A percentile compares a stretch with the other conserved stretches of the same genome.
These are phyloP conservation scores for Micoletzkya japonica DNA, from an alignment of 2,888 invertebrate genomes.

Conservation along the genomic window DNA sequence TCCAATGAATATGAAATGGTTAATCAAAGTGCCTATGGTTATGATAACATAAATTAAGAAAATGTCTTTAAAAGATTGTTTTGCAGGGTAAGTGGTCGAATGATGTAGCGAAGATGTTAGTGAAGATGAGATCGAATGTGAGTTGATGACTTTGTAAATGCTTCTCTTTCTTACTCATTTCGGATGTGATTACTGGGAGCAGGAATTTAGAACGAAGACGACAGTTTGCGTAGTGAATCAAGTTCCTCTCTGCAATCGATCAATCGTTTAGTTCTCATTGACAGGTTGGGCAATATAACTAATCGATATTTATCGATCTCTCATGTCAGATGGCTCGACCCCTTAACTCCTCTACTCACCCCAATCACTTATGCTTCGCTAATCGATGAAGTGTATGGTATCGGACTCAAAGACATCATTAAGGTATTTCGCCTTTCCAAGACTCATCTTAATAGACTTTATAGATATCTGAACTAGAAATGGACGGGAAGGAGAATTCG, in stretches of 20 bases:
- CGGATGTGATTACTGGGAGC: background rate
- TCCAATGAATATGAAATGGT: no score
- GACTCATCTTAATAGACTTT: background rate
- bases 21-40: no score
- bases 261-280: conserved; percentile 21
- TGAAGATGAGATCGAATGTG: conserved; percentile 34
- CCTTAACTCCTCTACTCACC: conserved; percentile 86
- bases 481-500: background rate
- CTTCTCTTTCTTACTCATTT: background rate
- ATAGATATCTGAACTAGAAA: conserved; percentile 11
- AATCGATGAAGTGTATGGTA: conserved; percentile 73
- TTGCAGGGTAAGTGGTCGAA: conserved; percentile 44
- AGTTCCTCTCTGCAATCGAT: background rate
- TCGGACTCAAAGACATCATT: conserved; percentile 44
- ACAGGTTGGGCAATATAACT: background rate
- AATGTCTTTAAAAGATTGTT: background rate
- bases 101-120: conserved; percentile 41
- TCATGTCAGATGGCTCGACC: conserved; percentile 77
- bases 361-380: conserved; percentile 96
- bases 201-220: background rate
- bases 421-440: conserved; percentile 31
- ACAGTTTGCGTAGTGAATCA: background rate
- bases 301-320: background rate
- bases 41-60: background rate
- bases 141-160: background rate